phyloP scores from a whole-genome alignment of 2,113 vertebrate species.

The Daboia siamensis region DNA sequence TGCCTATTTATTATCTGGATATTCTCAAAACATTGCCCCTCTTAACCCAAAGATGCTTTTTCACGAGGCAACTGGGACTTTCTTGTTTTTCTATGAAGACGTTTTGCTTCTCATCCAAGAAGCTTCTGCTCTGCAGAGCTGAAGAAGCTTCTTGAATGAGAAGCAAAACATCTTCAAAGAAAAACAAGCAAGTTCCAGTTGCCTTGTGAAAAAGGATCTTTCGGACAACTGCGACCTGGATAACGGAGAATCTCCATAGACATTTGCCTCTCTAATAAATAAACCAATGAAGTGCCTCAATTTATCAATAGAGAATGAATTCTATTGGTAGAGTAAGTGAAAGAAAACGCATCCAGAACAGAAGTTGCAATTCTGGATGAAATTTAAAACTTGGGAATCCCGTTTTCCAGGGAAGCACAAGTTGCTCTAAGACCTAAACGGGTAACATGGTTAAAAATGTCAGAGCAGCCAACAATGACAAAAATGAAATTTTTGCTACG shows the following conservation, averaged over 20 bases:
- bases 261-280: no score
- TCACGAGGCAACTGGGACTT: no score
- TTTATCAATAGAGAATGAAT: background rate
- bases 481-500: background rate
- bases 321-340: background rate
- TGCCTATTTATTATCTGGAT: background rate
- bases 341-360: background rate
- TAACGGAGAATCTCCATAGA: no score
- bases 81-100: no score
- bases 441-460: background rate
- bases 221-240: no score
- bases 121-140: no score
- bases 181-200: no score
- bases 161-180: no score
- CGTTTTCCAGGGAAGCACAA: background rate
- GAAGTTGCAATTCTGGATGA: background rate
- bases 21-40: background rate
- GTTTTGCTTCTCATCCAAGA: no score
- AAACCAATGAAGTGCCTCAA: background rate
- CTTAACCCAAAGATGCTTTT: background rate
- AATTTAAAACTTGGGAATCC: background rate
- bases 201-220: no score
- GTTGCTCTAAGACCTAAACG: background rate
- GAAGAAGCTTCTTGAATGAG: no score
- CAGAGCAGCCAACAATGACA: background rate